phyloP scores from a whole-genome alignment of 1,140 invertebrate species.

The Maconellicoccus hirsutus region DNA sequence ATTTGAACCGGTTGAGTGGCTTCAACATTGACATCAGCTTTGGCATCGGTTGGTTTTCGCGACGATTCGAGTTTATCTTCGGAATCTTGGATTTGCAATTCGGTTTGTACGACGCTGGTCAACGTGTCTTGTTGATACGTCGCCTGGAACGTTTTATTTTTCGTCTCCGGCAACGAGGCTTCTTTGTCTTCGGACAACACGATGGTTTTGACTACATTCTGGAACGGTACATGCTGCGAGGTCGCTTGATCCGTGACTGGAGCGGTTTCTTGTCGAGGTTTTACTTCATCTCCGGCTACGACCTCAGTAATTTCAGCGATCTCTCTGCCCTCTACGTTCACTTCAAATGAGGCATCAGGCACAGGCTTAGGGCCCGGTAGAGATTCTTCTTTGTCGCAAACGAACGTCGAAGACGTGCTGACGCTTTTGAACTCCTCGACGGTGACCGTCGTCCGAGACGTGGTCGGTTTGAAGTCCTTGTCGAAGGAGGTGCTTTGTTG shows the following conservation, averaged over 20 bases:
- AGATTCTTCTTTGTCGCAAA: slow-evolving; percentile 35
- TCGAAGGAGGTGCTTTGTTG: slow-evolving; percentile 21
- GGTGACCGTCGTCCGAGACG: slow-evolving; percentile 27
- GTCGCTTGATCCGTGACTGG: slow-evolving; percentile 24
- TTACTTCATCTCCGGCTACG: slow-evolving; percentile 28
- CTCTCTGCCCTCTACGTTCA: slow-evolving; percentile 39
- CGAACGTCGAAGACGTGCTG: slow-evolving; percentile 28
- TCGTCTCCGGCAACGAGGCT: slow-evolving; percentile 26
- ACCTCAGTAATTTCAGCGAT: slow-evolving; percentile 43
- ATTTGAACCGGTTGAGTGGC: not conserved
- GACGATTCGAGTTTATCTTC: slow-evolving; percentile 32
- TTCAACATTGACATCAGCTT: not conserved
- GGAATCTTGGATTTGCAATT: slow-evolving; percentile 35
- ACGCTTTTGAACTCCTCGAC: slow-evolving; percentile 29
- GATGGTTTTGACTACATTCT: slow-evolving; percentile 27
- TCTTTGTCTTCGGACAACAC: slow-evolving; percentile 28
- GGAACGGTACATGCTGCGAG: slow-evolving; percentile 22
- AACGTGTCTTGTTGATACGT: slow-evolving; percentile 28
- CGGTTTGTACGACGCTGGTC: slow-evolving; percentile 32
- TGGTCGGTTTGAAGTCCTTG: slow-evolving; percentile 26
- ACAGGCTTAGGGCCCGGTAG: slow-evolving; percentile 32
- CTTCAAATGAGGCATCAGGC: slow-evolving; percentile 25
- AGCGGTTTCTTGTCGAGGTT: not conserved
- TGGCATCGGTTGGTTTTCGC: slow-evolving; percentile 25
- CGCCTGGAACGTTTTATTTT: slow-evolving; percentile 28